Conservation (phyloP, 30 jellyfish, hydroid and myxozoan genomes). For the Hydra vulgaris region DNA sequence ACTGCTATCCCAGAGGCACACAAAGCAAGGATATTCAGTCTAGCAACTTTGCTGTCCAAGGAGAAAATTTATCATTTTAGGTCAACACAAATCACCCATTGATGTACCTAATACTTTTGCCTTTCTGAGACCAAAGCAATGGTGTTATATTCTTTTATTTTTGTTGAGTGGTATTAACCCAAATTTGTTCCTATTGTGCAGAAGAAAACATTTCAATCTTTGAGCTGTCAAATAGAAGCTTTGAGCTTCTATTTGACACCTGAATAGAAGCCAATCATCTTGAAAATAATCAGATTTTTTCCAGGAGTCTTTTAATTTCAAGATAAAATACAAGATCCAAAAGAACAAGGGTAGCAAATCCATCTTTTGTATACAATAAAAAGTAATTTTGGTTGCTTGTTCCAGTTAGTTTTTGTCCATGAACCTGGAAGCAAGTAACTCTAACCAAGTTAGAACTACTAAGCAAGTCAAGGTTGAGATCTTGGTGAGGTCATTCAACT, state of each 20-base stretch:
- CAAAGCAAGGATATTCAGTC: too few species aligned
- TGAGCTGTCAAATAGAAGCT: neutral
- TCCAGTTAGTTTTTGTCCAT: neutral
- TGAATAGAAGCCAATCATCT: neutral
- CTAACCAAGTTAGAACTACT: neutral
- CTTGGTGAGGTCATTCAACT: neutral
- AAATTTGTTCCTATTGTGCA: neutral
- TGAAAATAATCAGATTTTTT: neutral
- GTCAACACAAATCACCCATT: too few species aligned
- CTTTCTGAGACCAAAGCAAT: too few species aligned
- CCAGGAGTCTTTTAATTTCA: neutral
- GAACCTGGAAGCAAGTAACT: neutral
- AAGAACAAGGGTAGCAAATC: neutral
- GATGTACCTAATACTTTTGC: too few species aligned
- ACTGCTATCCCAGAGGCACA: too few species aligned
- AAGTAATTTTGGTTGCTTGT: neutral
- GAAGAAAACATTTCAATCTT: neutral
- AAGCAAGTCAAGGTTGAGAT: neutral
- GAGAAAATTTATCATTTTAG: too few species aligned
- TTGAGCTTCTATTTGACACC: too few species aligned
- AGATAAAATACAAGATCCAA: neutral
- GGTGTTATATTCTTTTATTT: too few species aligned
- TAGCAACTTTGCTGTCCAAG: too few species aligned
- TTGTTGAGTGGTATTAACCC: too few species aligned
- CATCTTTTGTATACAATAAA: neutral